phyloP scores from a whole-genome alignment of 2,113 vertebrate genomes.

The Typhlomys cinereus region DNA sequence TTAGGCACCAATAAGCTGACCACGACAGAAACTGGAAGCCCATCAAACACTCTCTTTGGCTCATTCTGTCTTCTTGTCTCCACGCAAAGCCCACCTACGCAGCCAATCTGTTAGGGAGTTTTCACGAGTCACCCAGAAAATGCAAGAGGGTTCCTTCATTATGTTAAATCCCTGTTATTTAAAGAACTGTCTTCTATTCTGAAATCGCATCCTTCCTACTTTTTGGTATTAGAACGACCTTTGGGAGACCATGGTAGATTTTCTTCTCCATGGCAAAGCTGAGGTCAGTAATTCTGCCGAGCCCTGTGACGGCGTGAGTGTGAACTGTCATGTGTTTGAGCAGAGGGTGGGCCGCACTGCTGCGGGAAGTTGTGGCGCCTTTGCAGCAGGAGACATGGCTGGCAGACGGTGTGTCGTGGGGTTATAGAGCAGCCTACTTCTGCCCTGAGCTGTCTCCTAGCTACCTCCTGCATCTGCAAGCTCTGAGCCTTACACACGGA shows the following conservation, averaged over 20 bases:
- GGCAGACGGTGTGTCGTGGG: no score
- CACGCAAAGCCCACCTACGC: neutral
- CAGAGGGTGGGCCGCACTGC: no score
- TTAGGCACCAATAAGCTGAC: neutral
- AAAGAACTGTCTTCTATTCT: constrained; percentile 7
- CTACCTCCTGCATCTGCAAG: neutral
- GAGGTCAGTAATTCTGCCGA: neutral
- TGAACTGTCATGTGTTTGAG: no score
- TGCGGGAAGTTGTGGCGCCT: no score
- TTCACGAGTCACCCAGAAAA: neutral
- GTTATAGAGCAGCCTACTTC: no score
- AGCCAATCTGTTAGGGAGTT: neutral
- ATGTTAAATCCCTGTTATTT: constrained; percentile 8
- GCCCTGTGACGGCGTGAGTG: no score
- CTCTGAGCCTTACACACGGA: neutral
- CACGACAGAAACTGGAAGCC: neutral
- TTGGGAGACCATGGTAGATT: neutral
- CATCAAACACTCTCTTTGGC: neutral
- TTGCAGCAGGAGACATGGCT: no score
- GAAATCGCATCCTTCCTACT: neutral
- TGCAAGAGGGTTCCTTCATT: neutral
- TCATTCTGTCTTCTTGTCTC: neutral
- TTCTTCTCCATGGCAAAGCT: neutral
- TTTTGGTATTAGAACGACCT: constrained; percentile 29
- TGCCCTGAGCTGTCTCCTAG: no score